Evolutionary conservation across 1,140 invertebrate species (phyloP).

Genomic region (Acromyrmex charruanus): DNA sequence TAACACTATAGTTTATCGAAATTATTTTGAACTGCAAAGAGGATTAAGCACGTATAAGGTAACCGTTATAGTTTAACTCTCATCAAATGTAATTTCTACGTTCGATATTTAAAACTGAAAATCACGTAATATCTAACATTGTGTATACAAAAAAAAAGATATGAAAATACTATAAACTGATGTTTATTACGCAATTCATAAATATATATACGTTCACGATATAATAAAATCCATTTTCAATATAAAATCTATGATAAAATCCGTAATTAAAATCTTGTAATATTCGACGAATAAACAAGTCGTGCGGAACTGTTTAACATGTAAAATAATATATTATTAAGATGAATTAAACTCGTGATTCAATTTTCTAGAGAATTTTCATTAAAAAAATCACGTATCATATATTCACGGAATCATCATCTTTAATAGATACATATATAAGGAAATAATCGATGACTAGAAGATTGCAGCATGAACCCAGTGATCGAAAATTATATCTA

Average conservation of each 20-base stretch:
- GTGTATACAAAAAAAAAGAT: neutral
- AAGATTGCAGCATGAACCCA: conserved; percentile 15
- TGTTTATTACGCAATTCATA: neutral
- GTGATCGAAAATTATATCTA: neutral
- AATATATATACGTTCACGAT: neutral
- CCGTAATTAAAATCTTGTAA: neutral
- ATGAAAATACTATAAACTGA: neutral
- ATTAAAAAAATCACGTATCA: neutral
- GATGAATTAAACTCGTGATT: neutral
- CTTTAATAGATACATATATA: conserved; percentile 34
- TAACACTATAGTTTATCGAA: neutral
- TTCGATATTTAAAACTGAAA: neutral
- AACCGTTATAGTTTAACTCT: neutral
- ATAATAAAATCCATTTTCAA: no score
- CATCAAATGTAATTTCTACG: neutral
- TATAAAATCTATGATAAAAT: neutral
- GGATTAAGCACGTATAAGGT: neutral
- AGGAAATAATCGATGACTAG: conserved; percentile 27
- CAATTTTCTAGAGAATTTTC: neutral
- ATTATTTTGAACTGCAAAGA: neutral
- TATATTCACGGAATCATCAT: neutral
- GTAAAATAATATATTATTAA: neutral
- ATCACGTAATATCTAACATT: neutral
- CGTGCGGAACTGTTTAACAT: neutral
- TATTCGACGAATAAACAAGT: conserved; percentile 15